A percentile compares a stretch with the other conserved stretches of the same genome.
Conservation (phyloP, 2,113 vertebrate genomes). For the Oxyruncus cristatus region DNA sequence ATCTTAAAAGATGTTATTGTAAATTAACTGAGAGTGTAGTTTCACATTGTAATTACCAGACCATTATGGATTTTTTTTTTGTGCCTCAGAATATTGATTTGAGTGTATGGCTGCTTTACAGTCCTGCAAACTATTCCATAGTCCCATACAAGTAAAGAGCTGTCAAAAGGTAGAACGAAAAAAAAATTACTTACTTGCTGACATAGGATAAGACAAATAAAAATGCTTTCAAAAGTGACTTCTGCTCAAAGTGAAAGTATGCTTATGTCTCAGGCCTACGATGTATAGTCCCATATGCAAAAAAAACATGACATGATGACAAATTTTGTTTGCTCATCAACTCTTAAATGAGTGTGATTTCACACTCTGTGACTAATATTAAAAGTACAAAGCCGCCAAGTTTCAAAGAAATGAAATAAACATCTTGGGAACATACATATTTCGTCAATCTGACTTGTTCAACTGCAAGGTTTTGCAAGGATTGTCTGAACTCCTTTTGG, state of each 20-base stretch:
- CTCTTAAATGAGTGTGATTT: constrained; percentile 27
- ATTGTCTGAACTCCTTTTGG: neutral
- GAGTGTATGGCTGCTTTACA: neutral
- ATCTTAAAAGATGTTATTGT: neutral
- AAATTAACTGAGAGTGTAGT: neutral
- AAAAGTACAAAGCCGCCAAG: neutral
- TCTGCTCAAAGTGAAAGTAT: constrained; percentile 5
- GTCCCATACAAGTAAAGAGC: neutral
- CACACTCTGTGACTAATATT: neutral
- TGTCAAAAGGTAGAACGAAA: neutral
- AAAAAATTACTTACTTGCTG: neutral
- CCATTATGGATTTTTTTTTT: neutral
- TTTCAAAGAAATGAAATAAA: neutral
- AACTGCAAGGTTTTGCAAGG: neutral
- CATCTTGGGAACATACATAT: neutral
- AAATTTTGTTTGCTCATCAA: neutral
- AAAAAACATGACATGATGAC: neutral
- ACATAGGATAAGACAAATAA: neutral
- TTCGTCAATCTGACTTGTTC: neutral
- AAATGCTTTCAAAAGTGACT: neutral
- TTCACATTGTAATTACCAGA: neutral
- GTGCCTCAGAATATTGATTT: neutral
- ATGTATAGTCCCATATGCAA: neutral
- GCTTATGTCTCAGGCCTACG: neutral
- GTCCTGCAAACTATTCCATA: neutral